phyloP scores from a whole-genome alignment of 2,113 vertebrate species.

The Pseudopipra pipra region DNA sequence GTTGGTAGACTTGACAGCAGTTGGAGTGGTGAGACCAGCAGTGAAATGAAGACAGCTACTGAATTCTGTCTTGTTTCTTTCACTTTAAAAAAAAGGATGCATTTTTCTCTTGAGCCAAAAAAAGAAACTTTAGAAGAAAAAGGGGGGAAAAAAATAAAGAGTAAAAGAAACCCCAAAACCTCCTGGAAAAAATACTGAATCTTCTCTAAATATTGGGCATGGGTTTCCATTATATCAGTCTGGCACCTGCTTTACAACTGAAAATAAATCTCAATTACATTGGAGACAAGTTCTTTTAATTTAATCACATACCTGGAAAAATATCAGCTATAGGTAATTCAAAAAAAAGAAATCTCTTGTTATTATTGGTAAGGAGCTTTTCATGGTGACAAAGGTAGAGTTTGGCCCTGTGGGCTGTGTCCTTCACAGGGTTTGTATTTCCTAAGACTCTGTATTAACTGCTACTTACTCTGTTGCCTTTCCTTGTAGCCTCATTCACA shows the following conservation, averaged over 20 bases:
- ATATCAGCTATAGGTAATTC: background rate
- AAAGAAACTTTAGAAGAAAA: background rate
- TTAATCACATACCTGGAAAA: background rate
- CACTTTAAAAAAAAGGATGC: background rate
- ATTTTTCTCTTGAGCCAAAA: background rate
- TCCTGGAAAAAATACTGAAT: background rate
- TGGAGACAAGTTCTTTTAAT: background rate
- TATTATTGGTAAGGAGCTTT: background rate
- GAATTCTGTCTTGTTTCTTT: background rate
- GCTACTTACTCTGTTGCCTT: background rate
- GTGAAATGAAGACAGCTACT: constrained; percentile 26
- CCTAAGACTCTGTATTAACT: background rate
- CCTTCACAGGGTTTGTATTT: background rate
- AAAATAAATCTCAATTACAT: background rate
- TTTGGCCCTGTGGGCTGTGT: background rate
- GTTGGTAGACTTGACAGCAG: constrained; percentile 41
- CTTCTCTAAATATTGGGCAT: background rate
- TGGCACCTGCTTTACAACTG: background rate
- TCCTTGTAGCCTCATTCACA: background rate
- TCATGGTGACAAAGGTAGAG: background rate
- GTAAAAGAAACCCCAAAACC: background rate
- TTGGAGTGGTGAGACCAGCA: constrained; percentile 32
- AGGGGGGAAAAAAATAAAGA: background rate
- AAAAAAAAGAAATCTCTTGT: background rate
- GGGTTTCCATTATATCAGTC: background rate